A percentile compares a stretch with the other conserved stretches of the same genome.
phyloP scores from a whole-genome alignment of 2,113 vertebrate species.

The Cryptotis parvus region DNA sequence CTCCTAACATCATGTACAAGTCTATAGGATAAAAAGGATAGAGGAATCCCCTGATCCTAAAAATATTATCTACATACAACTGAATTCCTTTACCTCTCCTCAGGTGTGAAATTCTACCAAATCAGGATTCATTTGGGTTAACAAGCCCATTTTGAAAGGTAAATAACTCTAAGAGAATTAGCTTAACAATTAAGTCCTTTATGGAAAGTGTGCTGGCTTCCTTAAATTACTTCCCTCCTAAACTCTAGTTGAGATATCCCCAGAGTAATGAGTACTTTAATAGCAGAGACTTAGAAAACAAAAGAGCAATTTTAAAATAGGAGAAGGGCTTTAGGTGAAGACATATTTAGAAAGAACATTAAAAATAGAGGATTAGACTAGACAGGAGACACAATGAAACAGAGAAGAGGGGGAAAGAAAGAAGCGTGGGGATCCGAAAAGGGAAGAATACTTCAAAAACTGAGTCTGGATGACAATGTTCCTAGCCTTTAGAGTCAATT shows the following conservation, averaged over 20 bases:
- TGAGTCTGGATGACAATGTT: background rate
- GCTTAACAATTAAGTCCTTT: conserved; percentile 76
- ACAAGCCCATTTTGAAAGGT: conserved; percentile 76
- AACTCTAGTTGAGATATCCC: conserved; percentile 55
- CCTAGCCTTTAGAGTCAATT: background rate
- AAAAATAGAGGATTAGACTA: background rate
- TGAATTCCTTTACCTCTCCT: conserved; percentile 22
- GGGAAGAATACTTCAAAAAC: background rate
- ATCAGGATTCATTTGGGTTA: conserved; percentile 75
- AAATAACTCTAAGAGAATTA: conserved; percentile 77
- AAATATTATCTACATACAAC: background rate
- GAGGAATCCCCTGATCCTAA: background rate
- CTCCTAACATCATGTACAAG: background rate
- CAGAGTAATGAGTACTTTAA: conserved; percentile 61
- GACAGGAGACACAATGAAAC: background rate
- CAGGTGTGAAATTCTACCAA: conserved; percentile 74
- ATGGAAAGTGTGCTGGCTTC: conserved; percentile 51
- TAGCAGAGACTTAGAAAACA: conserved; percentile 30
- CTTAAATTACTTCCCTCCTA: conserved; percentile 70
- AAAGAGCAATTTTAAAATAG: background rate
- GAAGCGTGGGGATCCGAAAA: background rate
- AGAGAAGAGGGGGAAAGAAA: background rate
- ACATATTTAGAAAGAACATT: background rate
- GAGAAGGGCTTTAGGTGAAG: background rate
- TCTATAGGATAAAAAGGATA: background rate